Base-by-base conservation (phyloP, 2,113 vertebrate species). In the Alethe diademata region DNA sequence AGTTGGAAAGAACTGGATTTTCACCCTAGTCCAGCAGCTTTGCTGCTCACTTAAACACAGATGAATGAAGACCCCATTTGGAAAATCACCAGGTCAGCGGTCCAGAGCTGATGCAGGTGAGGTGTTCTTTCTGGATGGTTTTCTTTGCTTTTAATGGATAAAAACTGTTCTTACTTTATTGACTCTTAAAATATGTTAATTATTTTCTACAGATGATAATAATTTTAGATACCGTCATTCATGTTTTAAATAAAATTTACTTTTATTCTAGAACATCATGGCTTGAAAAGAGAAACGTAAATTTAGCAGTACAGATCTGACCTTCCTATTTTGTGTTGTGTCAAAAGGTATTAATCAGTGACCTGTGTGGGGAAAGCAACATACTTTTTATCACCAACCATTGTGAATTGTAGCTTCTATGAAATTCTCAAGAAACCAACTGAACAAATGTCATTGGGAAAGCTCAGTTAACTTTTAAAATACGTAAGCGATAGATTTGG, bases 31-130 rank as follows among this genome's bases (percentile, higher is more conserved):
- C 85, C 48, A 97, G 98, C 98, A 98, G 99, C 98, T 98, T 97
- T 98, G 98, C 99, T 99, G 99, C 99, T 98, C 98, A 97, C 97
- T 97, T 97, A 98, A 97, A 98, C 98, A 98, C 99, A 98, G 99
- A 99, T 99, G 99, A 99, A 99, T 99, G 99, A 99, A 99, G 99
- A 99, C 99, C 98, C 99, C 99, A 97, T 99, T 99, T 98, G 99
- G 98, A 98, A 99, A 98, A 98, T 98, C 98, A 94, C 97, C 99
- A 92, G 99, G 98, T 98, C 98, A 98, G 98, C 98, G 99, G 98
- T 98, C 99, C 98, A 98, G 99, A 98, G 98, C 99, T 98, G 99
- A 99, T 99, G 98, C 99, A 99, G 99, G 99, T 96, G 60, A 89
- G 92, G 5, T 69, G 18, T 43, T 69, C 40, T 74, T 69, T 62